These are phyloP conservation scores for Epinotia brunnichana DNA, from an alignment of 2,888 invertebrate genomes.

Conservation along the genomic window DNA sequence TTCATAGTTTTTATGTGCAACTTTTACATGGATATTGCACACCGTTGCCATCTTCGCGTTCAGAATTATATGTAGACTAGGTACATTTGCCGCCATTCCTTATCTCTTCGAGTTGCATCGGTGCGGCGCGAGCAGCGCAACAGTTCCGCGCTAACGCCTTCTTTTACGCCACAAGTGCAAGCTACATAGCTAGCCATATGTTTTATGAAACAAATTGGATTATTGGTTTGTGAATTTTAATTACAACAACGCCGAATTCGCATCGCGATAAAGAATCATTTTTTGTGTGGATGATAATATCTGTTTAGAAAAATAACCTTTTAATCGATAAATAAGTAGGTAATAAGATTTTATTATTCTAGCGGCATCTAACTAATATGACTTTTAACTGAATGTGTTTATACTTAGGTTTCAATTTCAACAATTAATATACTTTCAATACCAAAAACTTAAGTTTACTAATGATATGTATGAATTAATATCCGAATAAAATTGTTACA, in stretches of 20 bases:
- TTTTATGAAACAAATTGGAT: conserved; percentile 59
- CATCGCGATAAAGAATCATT: not conserved
- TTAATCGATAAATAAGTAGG: too few relatives aligned
- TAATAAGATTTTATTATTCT: not conserved
- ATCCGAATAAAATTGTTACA: not conserved
- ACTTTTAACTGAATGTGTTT: not conserved
- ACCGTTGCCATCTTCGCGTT: not conserved
- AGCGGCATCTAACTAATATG: not conserved
- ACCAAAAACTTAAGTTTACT: not conserved
- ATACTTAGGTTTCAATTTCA: too few relatives aligned
- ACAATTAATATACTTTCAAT: too few relatives aligned
- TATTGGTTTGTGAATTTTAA: not conserved
- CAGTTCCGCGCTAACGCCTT: conserved; percentile 70
- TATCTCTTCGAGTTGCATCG: conserved; percentile 56
- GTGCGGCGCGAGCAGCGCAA: conserved; percentile 56
- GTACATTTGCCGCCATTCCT: conserved; percentile 57
- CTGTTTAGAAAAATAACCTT: too few relatives aligned
- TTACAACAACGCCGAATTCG: not conserved
- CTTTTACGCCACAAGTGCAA: conserved; percentile 65
- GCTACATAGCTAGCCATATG: conserved; percentile 57
- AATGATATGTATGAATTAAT: not conserved
- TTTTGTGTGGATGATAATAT: too few relatives aligned
- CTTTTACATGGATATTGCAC: not conserved
- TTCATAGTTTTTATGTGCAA: not conserved
- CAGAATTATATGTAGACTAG: conserved; percentile 45